Conservation (phyloP, 2,797 vertebrate species). For the Intellagama lesueurii region DNA sequence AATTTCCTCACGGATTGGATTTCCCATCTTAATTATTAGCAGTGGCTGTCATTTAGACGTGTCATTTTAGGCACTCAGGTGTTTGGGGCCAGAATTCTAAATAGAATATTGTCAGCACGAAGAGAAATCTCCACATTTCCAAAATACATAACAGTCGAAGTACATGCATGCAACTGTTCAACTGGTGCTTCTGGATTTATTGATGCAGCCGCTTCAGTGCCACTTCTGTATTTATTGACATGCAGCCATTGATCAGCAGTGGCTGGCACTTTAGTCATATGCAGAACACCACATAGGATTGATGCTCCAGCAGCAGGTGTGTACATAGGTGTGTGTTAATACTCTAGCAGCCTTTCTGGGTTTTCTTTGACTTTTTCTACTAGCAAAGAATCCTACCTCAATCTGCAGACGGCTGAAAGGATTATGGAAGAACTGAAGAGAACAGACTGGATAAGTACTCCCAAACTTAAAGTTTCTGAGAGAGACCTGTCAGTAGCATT, state of each 20-base stretch:
- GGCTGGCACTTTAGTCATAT: no score
- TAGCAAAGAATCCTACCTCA: slow-evolving; percentile 59
- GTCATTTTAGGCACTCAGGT: not conserved
- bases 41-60: not conserved
- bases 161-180: not conserved
- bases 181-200: no score
- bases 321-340: not conserved
- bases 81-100: not conserved
- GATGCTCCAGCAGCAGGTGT: not conserved
- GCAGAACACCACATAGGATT: not conserved
- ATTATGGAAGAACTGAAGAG: slow-evolving; percentile 57
- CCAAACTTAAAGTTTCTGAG: slow-evolving; percentile 55
- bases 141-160: not conserved
- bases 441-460: not conserved
- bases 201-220: no score
- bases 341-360: not conserved
- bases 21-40: not conserved
- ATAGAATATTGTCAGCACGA: not conserved
- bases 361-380: slow-evolving; percentile 63
- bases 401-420: slow-evolving; percentile 62
- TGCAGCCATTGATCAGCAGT: not conserved
- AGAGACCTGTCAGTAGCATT: slow-evolving; percentile 63
- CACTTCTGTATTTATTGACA: not conserved
- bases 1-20: no score
- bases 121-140: not conserved